phyloP scores from a whole-genome alignment of 2,797 vertebrate species.

The Lophotriccus pileatus region DNA sequence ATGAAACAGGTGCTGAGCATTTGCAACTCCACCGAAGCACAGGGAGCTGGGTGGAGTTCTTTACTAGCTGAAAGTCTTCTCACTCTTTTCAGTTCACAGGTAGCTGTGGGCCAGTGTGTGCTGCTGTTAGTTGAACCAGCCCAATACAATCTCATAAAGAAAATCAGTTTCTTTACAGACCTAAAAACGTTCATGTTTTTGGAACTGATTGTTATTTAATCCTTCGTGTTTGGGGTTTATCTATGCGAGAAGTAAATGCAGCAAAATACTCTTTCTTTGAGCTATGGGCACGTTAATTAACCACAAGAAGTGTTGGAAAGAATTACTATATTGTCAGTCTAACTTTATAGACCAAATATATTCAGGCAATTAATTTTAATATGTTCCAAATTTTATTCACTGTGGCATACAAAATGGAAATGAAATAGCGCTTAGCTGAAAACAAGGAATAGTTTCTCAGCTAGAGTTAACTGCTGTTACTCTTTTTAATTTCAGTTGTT shows the following conservation, averaged over 20 bases:
- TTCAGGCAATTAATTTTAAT: slow-evolving; percentile 36
- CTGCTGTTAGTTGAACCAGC: neutral
- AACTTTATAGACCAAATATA: slow-evolving; percentile 38
- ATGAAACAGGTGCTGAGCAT: slow-evolving; percentile 5
- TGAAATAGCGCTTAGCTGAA: neutral
- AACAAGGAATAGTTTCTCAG: neutral
- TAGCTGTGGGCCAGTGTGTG: neutral
- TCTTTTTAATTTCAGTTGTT: neutral
- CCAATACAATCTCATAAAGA: neutral
- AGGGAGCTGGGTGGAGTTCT: neutral
- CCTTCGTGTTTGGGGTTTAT: neutral
- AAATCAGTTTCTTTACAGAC: neutral
- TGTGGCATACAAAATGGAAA: neutral
- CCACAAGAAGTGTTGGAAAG: neutral
- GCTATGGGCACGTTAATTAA: neutral
- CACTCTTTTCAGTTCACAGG: neutral
- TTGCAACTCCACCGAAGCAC: slow-evolving; percentile 13
- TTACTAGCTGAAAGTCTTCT: neutral
- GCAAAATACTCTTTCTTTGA: neutral
- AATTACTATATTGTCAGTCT: neutral
- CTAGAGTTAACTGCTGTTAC: neutral
- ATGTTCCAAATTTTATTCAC: slow-evolving; percentile 24
- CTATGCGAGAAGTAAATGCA: neutral
- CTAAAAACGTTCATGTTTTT: neutral
- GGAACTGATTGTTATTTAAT: neutral